Conservation (phyloP, 2,113 vertebrate genomes). For the Redunca redunca region DNA sequence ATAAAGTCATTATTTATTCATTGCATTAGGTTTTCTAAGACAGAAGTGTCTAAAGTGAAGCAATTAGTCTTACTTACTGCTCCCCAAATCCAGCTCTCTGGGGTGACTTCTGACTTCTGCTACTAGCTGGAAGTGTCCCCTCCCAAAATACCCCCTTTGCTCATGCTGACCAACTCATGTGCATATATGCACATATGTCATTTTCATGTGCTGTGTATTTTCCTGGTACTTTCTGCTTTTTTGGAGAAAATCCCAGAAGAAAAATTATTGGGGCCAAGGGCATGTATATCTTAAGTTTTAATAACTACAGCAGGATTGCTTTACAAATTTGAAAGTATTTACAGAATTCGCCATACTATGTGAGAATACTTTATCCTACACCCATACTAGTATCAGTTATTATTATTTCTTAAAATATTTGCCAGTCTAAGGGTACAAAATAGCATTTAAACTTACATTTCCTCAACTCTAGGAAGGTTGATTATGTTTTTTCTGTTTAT, state of each 20-base stretch:
- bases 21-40: neutral
- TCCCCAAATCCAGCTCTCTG: neutral
- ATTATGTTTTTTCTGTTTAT: neutral
- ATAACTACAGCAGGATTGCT: neutral
- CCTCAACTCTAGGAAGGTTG: neutral
- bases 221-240: neutral
- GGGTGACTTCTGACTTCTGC: neutral
- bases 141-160: neutral
- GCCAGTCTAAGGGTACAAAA: neutral
- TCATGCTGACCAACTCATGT: neutral
- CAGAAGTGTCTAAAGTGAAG: neutral
- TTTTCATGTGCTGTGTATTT: rapidly evolving
- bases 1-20: neutral
- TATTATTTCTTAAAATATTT: neutral
- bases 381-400: too few relatives aligned
- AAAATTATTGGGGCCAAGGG: neutral
- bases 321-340: neutral
- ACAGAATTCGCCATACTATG: neutral
- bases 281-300: neutral
- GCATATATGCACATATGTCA: rapidly evolving
- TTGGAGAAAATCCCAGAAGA: neutral
- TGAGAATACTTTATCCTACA: neutral
- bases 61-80: rapidly evolving
- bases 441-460: neutral
- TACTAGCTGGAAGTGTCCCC: rapidly evolving